phyloP scores from a whole-genome alignment of 2,888 invertebrate genomes.

The Amblyjoppa fuscipennis region DNA sequence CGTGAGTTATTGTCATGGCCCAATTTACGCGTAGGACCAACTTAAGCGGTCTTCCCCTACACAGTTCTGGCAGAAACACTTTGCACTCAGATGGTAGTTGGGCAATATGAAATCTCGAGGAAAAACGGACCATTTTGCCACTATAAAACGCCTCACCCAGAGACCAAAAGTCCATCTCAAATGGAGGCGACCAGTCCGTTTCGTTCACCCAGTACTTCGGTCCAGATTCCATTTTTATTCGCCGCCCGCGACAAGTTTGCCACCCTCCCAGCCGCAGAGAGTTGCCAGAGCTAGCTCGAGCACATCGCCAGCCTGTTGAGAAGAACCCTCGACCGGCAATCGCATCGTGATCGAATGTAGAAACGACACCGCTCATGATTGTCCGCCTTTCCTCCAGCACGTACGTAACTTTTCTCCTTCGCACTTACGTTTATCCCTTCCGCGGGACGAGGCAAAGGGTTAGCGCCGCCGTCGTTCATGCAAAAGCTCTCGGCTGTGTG shows the following conservation, averaged over 20 bases:
- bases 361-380: constrained; percentile 57
- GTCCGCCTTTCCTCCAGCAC: constrained; percentile 29
- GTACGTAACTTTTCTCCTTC: constrained; percentile 55
- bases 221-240: not conserved
- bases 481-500: constrained; percentile 35
- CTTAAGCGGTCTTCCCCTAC: too few relatives aligned
- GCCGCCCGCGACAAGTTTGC: not conserved
- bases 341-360: constrained; percentile 49
- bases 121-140: too few relatives aligned
- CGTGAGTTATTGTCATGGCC: too few relatives aligned
- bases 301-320: not conserved
- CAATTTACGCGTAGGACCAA: too few relatives aligned
- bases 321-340: constrained; percentile 49
- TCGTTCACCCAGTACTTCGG: not conserved
- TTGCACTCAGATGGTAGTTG: not conserved
- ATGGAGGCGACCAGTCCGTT: too few relatives aligned
- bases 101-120: too few relatives aligned
- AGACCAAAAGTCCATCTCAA: too few relatives aligned
- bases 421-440: constrained; percentile 53
- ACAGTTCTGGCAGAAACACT: too few relatives aligned
- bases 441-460: constrained; percentile 28
- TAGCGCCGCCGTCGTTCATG: not conserved
- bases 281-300: not conserved
- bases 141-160: too few relatives aligned
- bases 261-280: too few relatives aligned